phyloP scores from a whole-genome alignment of 2,113 vertebrate species.

The Tyrannus savana region DNA sequence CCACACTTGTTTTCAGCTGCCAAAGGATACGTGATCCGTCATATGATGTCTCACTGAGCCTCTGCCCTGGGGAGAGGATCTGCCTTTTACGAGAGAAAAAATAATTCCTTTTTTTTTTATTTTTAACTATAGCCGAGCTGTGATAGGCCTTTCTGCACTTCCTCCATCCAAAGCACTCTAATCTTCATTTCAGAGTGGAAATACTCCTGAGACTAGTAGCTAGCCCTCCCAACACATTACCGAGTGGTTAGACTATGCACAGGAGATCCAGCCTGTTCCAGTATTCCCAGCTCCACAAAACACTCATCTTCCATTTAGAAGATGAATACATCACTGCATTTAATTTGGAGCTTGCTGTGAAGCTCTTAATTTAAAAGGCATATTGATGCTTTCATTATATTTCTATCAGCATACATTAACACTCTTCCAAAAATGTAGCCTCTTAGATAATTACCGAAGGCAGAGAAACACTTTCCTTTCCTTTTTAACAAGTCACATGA shows the following conservation, averaged over 20 bases:
- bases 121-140: background rate
- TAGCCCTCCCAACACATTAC: background rate
- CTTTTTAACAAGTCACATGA: background rate
- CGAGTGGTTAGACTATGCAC: background rate
- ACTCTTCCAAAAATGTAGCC: background rate
- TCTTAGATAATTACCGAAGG: background rate
- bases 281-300: background rate
- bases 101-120: background rate
- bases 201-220: background rate
- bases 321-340: background rate
- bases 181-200: slow-evolving; percentile 1
- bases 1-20: background rate
- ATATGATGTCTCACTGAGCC: background rate
- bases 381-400: background rate
- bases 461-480: background rate
- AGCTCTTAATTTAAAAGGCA: slow-evolving; percentile 6
- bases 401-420: background rate
- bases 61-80: background rate
- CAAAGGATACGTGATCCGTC: background rate
- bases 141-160: background rate
- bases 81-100: background rate
- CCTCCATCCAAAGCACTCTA: background rate
- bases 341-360: background rate
- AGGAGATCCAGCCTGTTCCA: background rate
- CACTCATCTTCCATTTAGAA: background rate